Evolutionary conservation across 2,888 invertebrate genomes (phyloP), one percentile per base, ranked within the genome.

Genomic region (Archaeoteleia sp.): DNA sequence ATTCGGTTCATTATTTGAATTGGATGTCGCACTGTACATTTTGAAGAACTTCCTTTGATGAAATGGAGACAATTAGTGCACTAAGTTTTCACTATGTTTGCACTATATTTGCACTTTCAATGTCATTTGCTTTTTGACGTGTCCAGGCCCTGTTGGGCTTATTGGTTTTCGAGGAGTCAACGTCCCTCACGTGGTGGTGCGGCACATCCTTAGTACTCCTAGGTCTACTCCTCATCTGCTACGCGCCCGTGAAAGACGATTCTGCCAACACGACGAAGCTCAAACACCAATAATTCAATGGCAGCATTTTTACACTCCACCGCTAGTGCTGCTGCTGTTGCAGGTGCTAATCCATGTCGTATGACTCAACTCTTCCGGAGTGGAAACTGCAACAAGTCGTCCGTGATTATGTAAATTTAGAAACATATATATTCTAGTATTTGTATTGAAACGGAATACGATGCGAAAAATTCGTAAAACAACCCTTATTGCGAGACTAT

Each of bases 131-230:
- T 51, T 51, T 23, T 45, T 45, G 37, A 39, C 45, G 29, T 55
- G 72, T 67, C 7, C 69, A 95, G 95, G 94, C 93, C 34, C 58
- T 93, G 27, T 86, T 92, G 53, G 95, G 95, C 2, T 87, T 89
- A 48, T 61, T 90, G 4, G 74, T 94, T 32, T 95, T 94, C 83
- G 87, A 88, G 12, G 95, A 95, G 83, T 86, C 88, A 0, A 88
- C 92, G 0, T 89, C 92, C 0, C 42, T 90, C 3, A 80, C 88
- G 25, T 94, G 94, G 91, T 92, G 92, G 90, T 74, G 88, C 6
- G 95, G 95, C 0, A 90, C 92, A 2, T 79, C 88, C 10, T 86
- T 93, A 8, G 92, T 95, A 57, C 82, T 94, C 4, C 76, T 88
- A 27, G 95, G 95, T 4, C 86, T 95, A 14, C 83, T 91, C 14